phyloP scores from a whole-genome alignment of 2,113 vertebrate species.

The Peromyscus maniculatus region DNA sequence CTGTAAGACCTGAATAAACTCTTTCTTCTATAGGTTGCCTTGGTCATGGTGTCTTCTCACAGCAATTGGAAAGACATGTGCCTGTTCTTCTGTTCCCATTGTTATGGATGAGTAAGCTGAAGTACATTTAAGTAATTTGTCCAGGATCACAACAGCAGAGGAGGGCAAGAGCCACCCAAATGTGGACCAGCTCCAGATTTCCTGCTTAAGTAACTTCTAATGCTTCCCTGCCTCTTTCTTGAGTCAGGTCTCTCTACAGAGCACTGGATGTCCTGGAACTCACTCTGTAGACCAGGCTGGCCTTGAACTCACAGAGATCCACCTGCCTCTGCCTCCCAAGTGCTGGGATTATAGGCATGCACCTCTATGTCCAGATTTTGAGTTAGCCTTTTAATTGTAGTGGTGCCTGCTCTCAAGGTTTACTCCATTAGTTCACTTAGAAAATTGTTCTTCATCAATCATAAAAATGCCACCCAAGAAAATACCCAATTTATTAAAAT shows the following conservation, averaged over 20 bases:
- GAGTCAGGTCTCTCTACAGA: background rate
- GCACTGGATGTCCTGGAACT: background rate
- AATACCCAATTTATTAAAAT: background rate
- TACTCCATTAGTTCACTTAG: slow-evolving; percentile 30
- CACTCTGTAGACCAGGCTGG: background rate
- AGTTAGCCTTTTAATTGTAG: background rate
- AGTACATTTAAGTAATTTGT: background rate
- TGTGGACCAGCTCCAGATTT: background rate
- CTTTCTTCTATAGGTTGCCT: background rate
- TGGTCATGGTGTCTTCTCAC: background rate
- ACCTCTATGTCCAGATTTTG: background rate
- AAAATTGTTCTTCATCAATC: background rate
- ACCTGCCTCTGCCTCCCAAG: background rate
- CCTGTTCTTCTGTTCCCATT: background rate
- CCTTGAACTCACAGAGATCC: background rate
- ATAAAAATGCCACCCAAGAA: background rate
- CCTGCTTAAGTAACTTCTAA: background rate
- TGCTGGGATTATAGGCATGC: background rate
- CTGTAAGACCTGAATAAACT: no score
- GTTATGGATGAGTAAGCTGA: slow-evolving; percentile 15
- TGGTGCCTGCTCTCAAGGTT: background rate
- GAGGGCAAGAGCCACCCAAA: background rate
- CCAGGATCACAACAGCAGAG: background rate
- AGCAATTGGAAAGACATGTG: background rate
- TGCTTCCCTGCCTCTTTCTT: background rate